Conservation (phyloP, 2,797 vertebrate genomes). For the Cercopithecus petaurista region DNA sequence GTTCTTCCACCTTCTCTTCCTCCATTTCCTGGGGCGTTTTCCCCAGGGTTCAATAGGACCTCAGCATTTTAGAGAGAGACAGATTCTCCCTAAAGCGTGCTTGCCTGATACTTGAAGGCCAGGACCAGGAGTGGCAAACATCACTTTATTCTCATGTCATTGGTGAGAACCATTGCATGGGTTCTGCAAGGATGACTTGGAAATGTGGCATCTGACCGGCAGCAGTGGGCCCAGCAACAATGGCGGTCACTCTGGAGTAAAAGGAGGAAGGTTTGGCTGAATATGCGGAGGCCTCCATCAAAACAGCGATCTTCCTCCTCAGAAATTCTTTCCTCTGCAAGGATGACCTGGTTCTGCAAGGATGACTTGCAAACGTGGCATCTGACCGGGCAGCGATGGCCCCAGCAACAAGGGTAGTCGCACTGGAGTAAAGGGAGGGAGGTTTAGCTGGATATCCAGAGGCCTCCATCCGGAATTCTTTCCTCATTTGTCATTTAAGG, state of each 20-base stretch:
- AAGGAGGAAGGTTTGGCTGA: neutral
- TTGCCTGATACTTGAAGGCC: neutral
- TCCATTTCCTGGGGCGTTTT: neutral
- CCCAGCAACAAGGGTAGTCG: fast-evolving
- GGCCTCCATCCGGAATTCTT: neutral
- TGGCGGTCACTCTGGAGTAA: neutral
- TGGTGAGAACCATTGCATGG: neutral
- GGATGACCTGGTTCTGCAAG: neutral
- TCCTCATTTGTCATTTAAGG: neutral
- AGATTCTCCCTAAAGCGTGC: neutral
- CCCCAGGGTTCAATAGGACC: neutral
- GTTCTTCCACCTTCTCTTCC: neutral
- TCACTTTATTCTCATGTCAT: neutral
- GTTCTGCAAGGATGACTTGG: neutral
- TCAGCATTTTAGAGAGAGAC: neutral
- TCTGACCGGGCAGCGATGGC: no score
- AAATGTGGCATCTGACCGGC: neutral
- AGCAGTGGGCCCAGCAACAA: no score
- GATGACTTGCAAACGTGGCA: neutral
- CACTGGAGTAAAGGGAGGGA: neutral
- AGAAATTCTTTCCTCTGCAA: neutral
- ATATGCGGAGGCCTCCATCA: neutral
- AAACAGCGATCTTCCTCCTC: neutral
- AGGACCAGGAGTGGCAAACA: neutral
- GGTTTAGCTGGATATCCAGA: neutral